These are phyloP conservation scores for Drosophila leontia DNA, from an alignment of 1,140 invertebrate genomes.

Conservation along the genomic window DNA sequence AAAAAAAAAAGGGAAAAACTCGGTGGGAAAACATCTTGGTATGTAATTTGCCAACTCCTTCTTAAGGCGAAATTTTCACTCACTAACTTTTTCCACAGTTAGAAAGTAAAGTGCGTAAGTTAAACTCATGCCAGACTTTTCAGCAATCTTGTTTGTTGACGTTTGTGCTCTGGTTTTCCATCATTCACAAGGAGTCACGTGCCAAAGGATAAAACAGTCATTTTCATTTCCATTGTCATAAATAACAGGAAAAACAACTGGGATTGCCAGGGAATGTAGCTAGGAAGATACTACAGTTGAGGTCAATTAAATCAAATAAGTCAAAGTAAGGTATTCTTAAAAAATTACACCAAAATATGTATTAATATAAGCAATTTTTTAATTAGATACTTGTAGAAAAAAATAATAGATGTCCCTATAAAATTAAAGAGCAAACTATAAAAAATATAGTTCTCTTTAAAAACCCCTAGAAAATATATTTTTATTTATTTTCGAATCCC, in stretches of 20 bases:
- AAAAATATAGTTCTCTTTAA: not conserved
- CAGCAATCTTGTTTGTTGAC: not conserved
- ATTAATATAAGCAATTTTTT: not conserved
- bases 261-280: constrained; percentile 15
- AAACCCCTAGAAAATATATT: not conserved
- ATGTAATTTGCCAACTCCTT: constrained; percentile 40
- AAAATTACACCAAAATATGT: too few relatives aligned
- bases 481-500: not conserved
- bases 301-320: not conserved
- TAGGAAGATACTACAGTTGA: constrained; percentile 5
- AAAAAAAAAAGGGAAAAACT: not conserved
- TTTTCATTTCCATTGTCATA: constrained; percentile 56
- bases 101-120: constrained; percentile 57
- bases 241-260: constrained; percentile 55
- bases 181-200: constrained; percentile 53
- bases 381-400: too few relatives aligned
- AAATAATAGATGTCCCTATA: not conserved
- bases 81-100: constrained; percentile 41
- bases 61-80: constrained; percentile 37
- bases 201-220: constrained; percentile 62
- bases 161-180: too few relatives aligned
- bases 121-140: constrained; percentile 9
- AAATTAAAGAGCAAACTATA: not conserved
- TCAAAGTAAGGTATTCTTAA: not conserved
- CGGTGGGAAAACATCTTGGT: constrained; percentile 42